Evolutionary conservation across 2,113 vertebrate species (phyloP), one percentile per base, ranked within the genome.

Genomic region (Calyptommatus sinebrachiatus): DNA sequence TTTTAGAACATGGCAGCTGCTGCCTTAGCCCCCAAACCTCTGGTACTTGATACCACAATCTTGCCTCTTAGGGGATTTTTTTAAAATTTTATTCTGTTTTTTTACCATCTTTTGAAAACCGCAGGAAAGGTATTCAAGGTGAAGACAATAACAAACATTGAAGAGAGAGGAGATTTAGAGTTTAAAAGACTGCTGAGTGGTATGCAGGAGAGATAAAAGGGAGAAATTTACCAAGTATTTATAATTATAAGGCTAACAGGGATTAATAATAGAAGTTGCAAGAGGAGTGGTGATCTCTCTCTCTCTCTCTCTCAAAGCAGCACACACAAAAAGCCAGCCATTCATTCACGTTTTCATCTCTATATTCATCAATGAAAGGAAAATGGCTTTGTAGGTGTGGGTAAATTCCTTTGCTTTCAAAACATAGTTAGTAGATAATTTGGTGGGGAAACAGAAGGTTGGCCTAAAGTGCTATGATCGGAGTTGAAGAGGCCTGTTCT

Each of bases 131-230:
- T 89, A 94, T 96, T 96, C 93, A 95, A 86, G 74, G 60, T 76
- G 74, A 85, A 88, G 88, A 96, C 94, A 96, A 96, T 94, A 89
- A 90, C 77, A 88, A 92, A 95, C 78, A 92, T 94, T 94, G 93
- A 86, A 89, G 81, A 91, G 88, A 94, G 91, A 86, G 89, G 90
- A 87, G 90, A 89, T 84, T 90, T 87, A 80, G 77, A 89, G 73
- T 92, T 94, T 93, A 93, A 95, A 94, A 94, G 93, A 88, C 90
- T 89, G 85, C 69, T 95, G 94, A 96, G 88, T 95, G 95, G 94
- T 91, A 93, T 82, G 90, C n/a, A 2, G 84, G 50, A 77, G 63
- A 93, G 92, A 96, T 96, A 95, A 96, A 96, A 96, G 95, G 85
- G 80, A 88, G 81, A 88, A 90, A 74, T 92, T 93, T 91, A 92